phyloP scores from a whole-genome alignment of 92 coral and sea anemone species.

The Epizoanthus ramosus region DNA sequence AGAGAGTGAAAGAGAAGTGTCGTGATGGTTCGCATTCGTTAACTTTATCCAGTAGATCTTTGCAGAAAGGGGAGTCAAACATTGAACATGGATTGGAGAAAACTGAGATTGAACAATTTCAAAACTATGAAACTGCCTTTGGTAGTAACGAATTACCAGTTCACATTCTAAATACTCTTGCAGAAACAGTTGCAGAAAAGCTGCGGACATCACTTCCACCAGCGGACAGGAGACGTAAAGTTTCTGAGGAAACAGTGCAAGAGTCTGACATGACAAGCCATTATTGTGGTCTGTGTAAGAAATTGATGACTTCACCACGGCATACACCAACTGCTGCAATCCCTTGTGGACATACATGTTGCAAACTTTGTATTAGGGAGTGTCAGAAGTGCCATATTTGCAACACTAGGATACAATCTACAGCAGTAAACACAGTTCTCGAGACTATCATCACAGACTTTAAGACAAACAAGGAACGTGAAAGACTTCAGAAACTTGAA shows the following conservation, averaged over 20 bases:
- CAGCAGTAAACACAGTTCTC: slow-evolving; percentile 96
- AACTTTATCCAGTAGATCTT: slow-evolving; percentile 20
- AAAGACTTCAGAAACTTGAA: slow-evolving; percentile 89
- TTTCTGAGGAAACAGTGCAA: slow-evolving; percentile 13
- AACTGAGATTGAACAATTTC: neutral
- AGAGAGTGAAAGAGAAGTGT: no score
- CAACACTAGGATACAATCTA: slow-evolving; percentile 74
- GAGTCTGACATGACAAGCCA: slow-evolving; percentile 90
- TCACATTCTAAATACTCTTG: slow-evolving; percentile 82
- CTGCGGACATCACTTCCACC: slow-evolving; percentile 59
- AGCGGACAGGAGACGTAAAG: slow-evolving; percentile 30
- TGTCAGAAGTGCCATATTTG: slow-evolving; percentile 91
- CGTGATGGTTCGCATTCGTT: no score
- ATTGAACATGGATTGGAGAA: neutral
- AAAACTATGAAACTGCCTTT: neutral
- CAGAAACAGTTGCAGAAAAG: slow-evolving; percentile 84
- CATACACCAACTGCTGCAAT: slow-evolving; percentile 92
- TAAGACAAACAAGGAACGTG: slow-evolving; percentile 80
- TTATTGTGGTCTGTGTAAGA: slow-evolving; percentile 78
- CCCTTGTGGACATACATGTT: slow-evolving; percentile 97
- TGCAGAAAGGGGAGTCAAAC: slow-evolving; percentile 19
- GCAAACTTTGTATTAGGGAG: slow-evolving; percentile 82
- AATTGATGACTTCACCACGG: slow-evolving; percentile 82
- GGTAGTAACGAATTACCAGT: slow-evolving; percentile 40
- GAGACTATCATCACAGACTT: slow-evolving; percentile 87